Conservation (phyloP, 2,888 invertebrate species). For the Nineta flava region DNA sequence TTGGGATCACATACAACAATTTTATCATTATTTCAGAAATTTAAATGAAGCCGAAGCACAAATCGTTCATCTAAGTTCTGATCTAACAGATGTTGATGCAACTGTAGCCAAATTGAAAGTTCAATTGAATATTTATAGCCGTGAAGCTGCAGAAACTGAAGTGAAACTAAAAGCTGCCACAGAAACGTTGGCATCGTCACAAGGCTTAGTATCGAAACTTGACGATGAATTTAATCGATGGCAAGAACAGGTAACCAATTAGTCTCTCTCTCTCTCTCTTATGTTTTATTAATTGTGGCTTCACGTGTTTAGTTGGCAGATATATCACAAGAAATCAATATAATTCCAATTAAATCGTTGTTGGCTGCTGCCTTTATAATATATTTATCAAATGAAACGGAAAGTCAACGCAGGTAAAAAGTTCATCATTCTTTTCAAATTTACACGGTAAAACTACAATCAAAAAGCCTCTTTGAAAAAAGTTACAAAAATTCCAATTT, state of each 20-base stretch:
- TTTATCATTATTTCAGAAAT: slow-evolving; percentile 49
- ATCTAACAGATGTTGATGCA: slow-evolving; percentile 64
- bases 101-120: slow-evolving; percentile 62
- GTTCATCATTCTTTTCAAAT: too few species aligned
- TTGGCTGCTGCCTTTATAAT: slow-evolving; percentile 65
- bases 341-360: slow-evolving; percentile 47
- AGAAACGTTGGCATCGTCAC: slow-evolving; percentile 61
- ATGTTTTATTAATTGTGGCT: background rate
- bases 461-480: too few species aligned
- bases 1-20: slow-evolving; percentile 23
- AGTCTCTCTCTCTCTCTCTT: background rate
- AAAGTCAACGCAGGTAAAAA: slow-evolving; percentile 22
- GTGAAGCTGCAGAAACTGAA: slow-evolving; percentile 88
- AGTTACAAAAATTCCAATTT: too few species aligned
- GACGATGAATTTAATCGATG: slow-evolving; percentile 81
- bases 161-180: slow-evolving; percentile 62
- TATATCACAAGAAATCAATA: slow-evolving; percentile 42
- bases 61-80: slow-evolving; percentile 58
- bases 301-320: slow-evolving; percentile 34
- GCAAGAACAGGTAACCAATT: slow-evolving; percentile 50
- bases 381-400: slow-evolving; percentile 43
- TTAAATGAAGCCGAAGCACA: slow-evolving; percentile 68
- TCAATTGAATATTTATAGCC: slow-evolving; percentile 71
- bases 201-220: slow-evolving; percentile 68
- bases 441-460: too few species aligned